Evolutionary conservation across 2,113 vertebrate species (phyloP), one percentile per base, ranked within the genome.

Genomic region (Oxyura jamaicensis): DNA sequence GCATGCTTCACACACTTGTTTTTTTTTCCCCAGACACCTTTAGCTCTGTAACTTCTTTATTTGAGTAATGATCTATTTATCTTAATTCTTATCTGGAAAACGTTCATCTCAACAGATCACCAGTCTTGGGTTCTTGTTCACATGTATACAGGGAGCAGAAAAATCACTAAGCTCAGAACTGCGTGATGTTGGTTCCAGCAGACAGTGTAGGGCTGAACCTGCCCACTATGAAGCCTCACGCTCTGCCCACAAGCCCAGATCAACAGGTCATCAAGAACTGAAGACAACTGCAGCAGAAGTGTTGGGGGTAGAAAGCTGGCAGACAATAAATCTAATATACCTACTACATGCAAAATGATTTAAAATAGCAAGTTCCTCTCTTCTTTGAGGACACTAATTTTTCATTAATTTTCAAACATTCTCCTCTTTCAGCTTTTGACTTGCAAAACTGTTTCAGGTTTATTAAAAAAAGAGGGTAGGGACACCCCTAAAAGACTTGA

Each of bases 51-150:
- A 78, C 50, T 83, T 71, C 76, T 66, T 80, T 71, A 67, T 76
- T 23, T 55, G 74, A 88, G 81, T 50, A 73, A 89, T 8, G 31
- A 82, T 44, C 44, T 65, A 48, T 88, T 92, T 85, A 65, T 62
- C 67, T 60, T 33, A 84, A 23, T 10, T 55, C 35, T 19, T 41
- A 90, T 6, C 41, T 55, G 62, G 26, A 19, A 89, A 68, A 42
- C 28, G 86, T 87, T 48, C 59, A 85, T 95, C 94, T 96, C 95
- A 97, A 95, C 96, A 97, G 90, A 97, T 96, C 95, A 90, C 95
- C 93, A 95, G 41, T 84, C 88, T 41, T 33, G 41, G 48, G 46
- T 52, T 75, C 80, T 60, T 50, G 75, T 75, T 90, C 80, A 41
- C 25, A 3, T 1, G 6, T 18, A 29, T 18, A 29, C 0, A 3